Evolutionary conservation across 2,888 invertebrate genomes (phyloP), one percentile per base, ranked within the genome.

Genomic region (Meiosimyza platycephala): DNA sequence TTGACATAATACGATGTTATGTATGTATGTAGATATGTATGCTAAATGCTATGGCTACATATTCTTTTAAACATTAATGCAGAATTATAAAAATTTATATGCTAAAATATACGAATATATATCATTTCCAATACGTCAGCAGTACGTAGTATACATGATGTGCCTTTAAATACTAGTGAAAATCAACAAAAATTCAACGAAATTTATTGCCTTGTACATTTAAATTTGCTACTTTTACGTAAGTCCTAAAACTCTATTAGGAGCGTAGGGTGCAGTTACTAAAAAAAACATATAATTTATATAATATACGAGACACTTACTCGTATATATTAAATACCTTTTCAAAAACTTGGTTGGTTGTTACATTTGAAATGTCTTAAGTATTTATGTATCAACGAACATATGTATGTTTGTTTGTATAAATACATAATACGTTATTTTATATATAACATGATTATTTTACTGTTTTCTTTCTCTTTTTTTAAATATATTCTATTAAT

Each of bases 311-410:
- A 68, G 59, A 68, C 48, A 67, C 16, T n/a, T 67, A 67, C 40
- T 59, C 28, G 28, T 68, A 68, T 68, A 40, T 68, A 67, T 67
- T 67, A 55, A 68, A 68, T 55, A 33, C 57, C 64, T 12, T 54
- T 47, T 54, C 66, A 72, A 51, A 47, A 47, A 18, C 57, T 66
- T 66, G 51, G 22, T 72, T 72, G 60, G 40, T 60, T 60, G 60
- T 40, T 40, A 40, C 40, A 40, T 7, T 40, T 40, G 40, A 40
- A 40, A 9, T 40, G 40, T 40, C 40, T 40, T 40, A 9, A 6
- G 9, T 40, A 40, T 40, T 28, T 28, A 28, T 28, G 28, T 28
- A 28, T 28, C 28, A 28, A 28, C 28, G 40, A 40, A 40, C 40
- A 9, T 40, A 40, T 40, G 40, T 40, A 40, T 40, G 18, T n/a